Conservation (phyloP, 2,113 vertebrate species). For the Polypterus bichir region DNA sequence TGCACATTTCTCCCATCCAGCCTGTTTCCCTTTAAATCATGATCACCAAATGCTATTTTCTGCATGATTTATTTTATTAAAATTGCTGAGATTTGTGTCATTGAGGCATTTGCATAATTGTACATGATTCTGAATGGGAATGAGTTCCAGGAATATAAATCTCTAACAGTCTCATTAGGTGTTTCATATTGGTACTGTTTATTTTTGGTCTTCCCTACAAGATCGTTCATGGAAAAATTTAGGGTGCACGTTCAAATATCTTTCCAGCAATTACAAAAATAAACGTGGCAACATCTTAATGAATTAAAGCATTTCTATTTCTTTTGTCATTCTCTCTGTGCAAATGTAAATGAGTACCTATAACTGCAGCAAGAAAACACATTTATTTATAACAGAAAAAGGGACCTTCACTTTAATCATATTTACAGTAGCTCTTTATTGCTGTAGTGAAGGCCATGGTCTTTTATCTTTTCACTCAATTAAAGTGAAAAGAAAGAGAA, state of each 20-base stretch:
- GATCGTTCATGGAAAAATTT: too few species aligned
- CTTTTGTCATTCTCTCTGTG: not conserved
- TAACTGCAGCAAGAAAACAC: not conserved
- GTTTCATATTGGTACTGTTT: too few species aligned
- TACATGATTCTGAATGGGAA: not conserved
- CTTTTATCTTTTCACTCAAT: constrained; percentile 1
- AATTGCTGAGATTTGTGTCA: too few species aligned
- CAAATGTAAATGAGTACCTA: not conserved
- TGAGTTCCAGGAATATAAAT: not conserved
- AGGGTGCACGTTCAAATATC: too few species aligned
- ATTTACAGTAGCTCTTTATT: constrained; percentile 2
- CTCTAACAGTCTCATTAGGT: not conserved
- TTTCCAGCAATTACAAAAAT: not conserved
- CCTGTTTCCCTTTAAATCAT: too few species aligned
- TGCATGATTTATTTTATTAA: constrained; percentile 31
- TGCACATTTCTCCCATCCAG: too few species aligned
- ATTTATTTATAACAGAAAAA: not conserved
- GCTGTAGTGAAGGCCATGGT: not conserved
- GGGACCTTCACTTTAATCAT: constrained; percentile 3
- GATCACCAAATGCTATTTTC: constrained; percentile 13
- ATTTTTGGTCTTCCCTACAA: too few species aligned
- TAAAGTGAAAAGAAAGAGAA: constrained; percentile 1
- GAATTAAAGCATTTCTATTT: not conserved
- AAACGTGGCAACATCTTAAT: not conserved
- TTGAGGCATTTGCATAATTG: too few species aligned